These are phyloP conservation scores for Standfussiana lucernea DNA, from an alignment of 2,888 invertebrate genomes.

Conservation along the genomic window DNA sequence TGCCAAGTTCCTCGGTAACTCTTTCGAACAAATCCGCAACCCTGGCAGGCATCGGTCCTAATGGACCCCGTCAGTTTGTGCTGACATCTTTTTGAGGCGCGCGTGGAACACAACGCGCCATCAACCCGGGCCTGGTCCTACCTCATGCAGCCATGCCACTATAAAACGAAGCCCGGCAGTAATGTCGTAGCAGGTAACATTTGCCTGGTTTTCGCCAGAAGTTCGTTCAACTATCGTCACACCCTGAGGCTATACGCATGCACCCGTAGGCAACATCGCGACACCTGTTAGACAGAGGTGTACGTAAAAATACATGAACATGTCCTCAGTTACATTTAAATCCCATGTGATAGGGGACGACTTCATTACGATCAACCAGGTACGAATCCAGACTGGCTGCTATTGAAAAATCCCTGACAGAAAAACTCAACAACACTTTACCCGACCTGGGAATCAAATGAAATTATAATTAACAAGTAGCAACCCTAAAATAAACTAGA, in stretches of 20 bases:
- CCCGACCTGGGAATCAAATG: background rate
- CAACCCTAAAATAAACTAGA: background rate
- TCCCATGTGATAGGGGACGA: background rate
- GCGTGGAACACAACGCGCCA: no score
- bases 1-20: no score
- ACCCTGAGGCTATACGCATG: background rate
- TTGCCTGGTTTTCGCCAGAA: background rate
- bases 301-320: background rate
- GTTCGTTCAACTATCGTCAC: background rate
- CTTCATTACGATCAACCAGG: background rate
- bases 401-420: background rate
- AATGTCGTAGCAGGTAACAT: no score
- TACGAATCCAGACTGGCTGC: background rate
- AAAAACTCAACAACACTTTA: background rate
- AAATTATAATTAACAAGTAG: background rate
- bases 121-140: no score
- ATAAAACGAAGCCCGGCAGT: background rate
- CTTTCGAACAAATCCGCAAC: no score
- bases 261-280: background rate
- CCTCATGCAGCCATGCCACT: background rate
- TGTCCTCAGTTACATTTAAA: background rate
- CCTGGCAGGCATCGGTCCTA: no score
- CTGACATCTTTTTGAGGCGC: no score
- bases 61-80: no score
- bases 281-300: background rate